Evolutionary conservation across 2,797 vertebrate species (phyloP).

Genomic region (Xyrichtys novacula): DNA sequence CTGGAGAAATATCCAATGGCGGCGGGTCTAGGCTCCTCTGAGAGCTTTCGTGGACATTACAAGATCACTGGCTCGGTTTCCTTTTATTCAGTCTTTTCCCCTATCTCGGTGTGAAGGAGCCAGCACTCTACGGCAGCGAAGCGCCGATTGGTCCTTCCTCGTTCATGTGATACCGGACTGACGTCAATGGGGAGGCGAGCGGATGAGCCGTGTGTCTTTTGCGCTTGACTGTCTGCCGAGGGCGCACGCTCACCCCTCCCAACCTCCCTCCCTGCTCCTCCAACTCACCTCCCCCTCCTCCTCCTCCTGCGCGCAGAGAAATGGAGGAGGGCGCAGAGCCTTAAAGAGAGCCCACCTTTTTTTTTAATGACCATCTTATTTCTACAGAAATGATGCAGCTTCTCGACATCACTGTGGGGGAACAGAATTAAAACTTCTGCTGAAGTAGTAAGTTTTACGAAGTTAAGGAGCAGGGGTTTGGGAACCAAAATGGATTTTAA

Average conservation of each 20-base stretch:
- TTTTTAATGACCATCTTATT: neutral
- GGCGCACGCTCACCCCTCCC: slow-evolving; percentile 36
- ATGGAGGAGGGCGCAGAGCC: slow-evolving; percentile 33
- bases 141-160: slow-evolving; percentile 86
- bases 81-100: slow-evolving; percentile 73
- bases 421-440: too few relatives aligned
- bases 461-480: too few relatives aligned
- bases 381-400: slow-evolving; percentile 29
- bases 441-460: too few relatives aligned
- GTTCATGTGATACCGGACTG: slow-evolving; percentile 91
- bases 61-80: slow-evolving; percentile 74
- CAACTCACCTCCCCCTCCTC: neutral
- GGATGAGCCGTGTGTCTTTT: slow-evolving; percentile 86
- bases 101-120: slow-evolving; percentile 82
- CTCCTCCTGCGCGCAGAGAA: neutral
- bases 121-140: slow-evolving; percentile 75
- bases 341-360: neutral
- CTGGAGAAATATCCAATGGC: slow-evolving; percentile 46
- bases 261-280: neutral
- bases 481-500: too few relatives aligned
- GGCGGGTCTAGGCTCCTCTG: slow-evolving; percentile 52
- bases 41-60: slow-evolving; percentile 59
- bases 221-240: slow-evolving; percentile 74
- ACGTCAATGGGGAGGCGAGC: slow-evolving; percentile 93
- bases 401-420: neutral